Conservation (phyloP, 2,113 vertebrate species). For the Saimiri boliviensis region DNA sequence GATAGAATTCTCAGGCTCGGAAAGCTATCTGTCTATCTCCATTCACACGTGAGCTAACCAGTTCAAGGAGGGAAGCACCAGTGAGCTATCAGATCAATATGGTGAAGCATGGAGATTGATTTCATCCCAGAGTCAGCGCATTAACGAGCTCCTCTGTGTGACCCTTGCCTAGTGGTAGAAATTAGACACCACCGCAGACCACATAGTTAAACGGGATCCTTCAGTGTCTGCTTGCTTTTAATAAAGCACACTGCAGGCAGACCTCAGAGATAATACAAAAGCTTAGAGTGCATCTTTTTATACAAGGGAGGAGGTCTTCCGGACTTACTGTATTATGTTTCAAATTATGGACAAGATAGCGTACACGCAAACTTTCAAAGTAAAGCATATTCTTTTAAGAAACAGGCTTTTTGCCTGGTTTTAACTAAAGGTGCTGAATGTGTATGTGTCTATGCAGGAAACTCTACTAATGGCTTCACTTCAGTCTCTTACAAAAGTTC, state of each 20-base stretch:
- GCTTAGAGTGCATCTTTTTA: constrained; percentile 37
- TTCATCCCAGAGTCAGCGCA: constrained; percentile 90
- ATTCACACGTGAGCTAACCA: constrained; percentile 81
- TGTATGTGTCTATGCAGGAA: not conserved
- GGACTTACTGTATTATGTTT: not conserved
- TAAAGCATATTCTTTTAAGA: not conserved
- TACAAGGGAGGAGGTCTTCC: not conserved
- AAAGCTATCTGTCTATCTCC: constrained; percentile 82
- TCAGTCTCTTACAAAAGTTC: not conserved
- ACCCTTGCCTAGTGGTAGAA: constrained; percentile 89
- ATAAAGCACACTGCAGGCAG: constrained; percentile 78
- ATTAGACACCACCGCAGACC: constrained; percentile 85
- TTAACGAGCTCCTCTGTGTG: constrained; percentile 89
- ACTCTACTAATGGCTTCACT: not conserved
- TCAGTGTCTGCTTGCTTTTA: constrained; percentile 77
- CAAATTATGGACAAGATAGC: not conserved
- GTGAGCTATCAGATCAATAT: constrained; percentile 89
- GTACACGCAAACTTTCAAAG: not conserved
- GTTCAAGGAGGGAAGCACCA: constrained; percentile 83
- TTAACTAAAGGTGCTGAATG: too few relatives aligned
- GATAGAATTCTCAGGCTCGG: constrained; percentile 76
- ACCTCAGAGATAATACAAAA: constrained; percentile 67
- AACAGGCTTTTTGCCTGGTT: not conserved
- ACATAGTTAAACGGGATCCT: constrained; percentile 79
- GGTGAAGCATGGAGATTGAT: constrained; percentile 93